phyloP scores from a whole-genome alignment of 2,888 invertebrate species.

The Sminthurinus aureus region DNA sequence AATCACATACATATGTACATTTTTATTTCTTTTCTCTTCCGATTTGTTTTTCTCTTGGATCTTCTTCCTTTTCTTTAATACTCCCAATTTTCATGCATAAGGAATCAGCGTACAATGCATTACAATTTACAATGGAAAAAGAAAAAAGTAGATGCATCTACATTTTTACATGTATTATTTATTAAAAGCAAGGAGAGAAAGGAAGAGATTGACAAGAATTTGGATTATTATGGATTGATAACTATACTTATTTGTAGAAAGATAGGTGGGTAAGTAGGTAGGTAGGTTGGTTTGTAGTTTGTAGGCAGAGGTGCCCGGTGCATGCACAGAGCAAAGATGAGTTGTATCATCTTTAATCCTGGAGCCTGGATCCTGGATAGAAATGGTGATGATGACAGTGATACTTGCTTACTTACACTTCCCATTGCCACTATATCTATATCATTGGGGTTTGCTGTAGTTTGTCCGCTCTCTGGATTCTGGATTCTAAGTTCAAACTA shows the following conservation, averaged over 20 bases:
- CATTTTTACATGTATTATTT: too few species aligned
- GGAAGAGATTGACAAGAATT: not conserved
- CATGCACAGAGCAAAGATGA: too few species aligned
- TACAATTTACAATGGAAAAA: not conserved
- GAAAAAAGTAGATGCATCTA: not conserved
- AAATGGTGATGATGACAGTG: too few species aligned
- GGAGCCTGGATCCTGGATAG: too few species aligned
- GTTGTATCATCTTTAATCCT: too few species aligned
- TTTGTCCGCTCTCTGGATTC: not conserved
- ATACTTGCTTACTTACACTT: not conserved
- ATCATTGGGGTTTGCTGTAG: not conserved
- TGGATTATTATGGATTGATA: not conserved
- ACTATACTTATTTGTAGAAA: not conserved
- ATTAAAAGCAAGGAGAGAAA: not conserved
- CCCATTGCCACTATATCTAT: not conserved
- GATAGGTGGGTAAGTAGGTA: not conserved
- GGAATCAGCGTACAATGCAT: not conserved
- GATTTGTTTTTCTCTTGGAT: not conserved
- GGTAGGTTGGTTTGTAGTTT: not conserved
- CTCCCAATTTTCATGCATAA: not conserved
- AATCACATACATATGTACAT: too few species aligned
- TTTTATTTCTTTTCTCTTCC: too few species aligned
- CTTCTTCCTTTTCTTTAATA: not conserved
- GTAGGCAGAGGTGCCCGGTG: not conserved
- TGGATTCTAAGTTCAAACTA: not conserved